Percentiles rank a stretch among this genome's conserved stretches.
These are phyloP conservation scores for Perizoma affinitatum DNA, from an alignment of 2,888 invertebrate genomes.

Conservation along the genomic window DNA sequence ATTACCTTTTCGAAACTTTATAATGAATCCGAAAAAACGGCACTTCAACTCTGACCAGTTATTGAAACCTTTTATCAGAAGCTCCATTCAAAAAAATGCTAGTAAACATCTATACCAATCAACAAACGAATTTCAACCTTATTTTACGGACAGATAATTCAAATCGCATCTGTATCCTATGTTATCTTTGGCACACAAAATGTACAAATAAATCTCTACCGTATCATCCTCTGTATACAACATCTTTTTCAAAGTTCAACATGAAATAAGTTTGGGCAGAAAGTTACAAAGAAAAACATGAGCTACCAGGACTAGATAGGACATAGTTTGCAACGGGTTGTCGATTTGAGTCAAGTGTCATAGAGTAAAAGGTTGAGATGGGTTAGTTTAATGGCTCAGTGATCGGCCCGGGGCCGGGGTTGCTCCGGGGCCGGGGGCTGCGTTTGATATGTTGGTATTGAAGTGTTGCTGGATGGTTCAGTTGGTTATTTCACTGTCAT, in stretches of 20 bases:
- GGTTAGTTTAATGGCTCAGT: conserved; percentile 73
- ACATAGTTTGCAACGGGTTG: conserved; percentile 40
- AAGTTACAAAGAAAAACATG: conserved; percentile 2
- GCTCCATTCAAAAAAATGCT: conserved; percentile 38
- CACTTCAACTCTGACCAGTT: conserved; percentile 54
- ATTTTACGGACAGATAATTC: conserved; percentile 5
- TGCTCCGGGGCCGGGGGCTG: conserved; percentile 37
- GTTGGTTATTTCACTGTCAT: background rate
- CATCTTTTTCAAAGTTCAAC: conserved; percentile 5
- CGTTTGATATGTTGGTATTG: conserved; percentile 66
- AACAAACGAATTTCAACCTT: conserved; percentile 33
- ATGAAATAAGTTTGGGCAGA: background rate
- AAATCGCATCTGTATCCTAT: conserved; percentile 6
- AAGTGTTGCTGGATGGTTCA: conserved; percentile 40
- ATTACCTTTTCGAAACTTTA: conserved; percentile 41
- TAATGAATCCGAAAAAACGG: conserved; percentile 38
- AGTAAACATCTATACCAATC: conserved; percentile 57
- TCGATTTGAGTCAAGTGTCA: conserved; percentile 48
- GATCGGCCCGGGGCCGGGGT: conserved; percentile 54
- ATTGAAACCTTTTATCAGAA: conserved; percentile 59
- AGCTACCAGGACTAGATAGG: conserved; percentile 15
- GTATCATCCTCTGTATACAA: conserved; percentile 16
- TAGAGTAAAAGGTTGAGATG: conserved; percentile 40
- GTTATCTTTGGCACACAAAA: conserved; percentile 6
- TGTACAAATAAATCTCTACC: conserved; percentile 30